Evolutionary conservation across 2,113 vertebrate genomes (phyloP).

Genomic region (Orcinus orca): DNA sequence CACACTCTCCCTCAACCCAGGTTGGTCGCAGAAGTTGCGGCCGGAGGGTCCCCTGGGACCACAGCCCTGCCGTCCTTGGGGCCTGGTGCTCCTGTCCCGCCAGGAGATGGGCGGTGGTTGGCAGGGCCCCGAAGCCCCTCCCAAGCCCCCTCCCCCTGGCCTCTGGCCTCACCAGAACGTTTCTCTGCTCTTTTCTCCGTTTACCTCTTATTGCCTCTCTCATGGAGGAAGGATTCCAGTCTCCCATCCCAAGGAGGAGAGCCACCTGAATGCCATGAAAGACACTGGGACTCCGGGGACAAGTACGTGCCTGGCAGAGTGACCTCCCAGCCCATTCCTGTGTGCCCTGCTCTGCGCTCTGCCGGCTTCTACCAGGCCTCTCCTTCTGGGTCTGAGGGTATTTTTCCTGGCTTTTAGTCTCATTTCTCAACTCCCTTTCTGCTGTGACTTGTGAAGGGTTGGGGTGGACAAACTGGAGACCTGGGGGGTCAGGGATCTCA

Average conservation of each 20-base stretch:
- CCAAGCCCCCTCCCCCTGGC: background rate
- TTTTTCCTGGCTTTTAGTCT: fast-evolving
- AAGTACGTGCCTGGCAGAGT: fast-evolving
- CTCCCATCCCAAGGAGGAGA: background rate
- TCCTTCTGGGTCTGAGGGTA: fast-evolving
- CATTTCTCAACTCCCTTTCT: background rate
- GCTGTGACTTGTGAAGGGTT: background rate
- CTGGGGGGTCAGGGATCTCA: too few species aligned
- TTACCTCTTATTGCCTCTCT: fast-evolving
- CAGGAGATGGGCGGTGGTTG: background rate
- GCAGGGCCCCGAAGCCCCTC: too few species aligned
- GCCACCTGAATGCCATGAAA: fast-evolving
- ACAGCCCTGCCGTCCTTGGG: background rate
- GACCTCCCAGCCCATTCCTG: background rate
- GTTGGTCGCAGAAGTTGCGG: background rate
- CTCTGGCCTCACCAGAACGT: background rate
- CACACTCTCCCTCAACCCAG: background rate
- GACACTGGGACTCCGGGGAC: background rate
- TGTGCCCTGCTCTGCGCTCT: background rate
- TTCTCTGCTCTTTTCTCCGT: background rate
- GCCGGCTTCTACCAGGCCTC: background rate
- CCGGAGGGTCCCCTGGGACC: too few species aligned
- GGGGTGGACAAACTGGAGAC: background rate
- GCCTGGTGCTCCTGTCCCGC: fast-evolving
- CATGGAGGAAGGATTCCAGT: background rate